Base-by-base conservation (phyloP, 2,797 vertebrate genomes). In the Sylvia borin region DNA sequence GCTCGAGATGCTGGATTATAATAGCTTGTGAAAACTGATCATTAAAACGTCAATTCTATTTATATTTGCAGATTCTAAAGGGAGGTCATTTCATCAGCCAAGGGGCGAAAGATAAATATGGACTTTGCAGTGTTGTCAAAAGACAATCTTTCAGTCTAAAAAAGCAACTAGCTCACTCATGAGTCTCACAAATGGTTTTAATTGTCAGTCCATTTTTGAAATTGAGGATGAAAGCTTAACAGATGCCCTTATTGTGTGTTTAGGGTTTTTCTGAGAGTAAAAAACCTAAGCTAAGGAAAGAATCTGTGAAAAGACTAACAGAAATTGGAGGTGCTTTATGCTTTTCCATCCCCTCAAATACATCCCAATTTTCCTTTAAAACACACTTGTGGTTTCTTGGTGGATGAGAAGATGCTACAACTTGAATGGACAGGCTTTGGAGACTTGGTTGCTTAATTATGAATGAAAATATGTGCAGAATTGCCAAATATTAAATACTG, bases 101-200 rank as follows among this genome's bases (percentile, higher is more conserved):
- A 54, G 45, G 71, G 86, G 43, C 60, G 74, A 64, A 92, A 94
- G 94, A 95, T 94, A 95, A 93, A 88, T 64, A 48, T 5, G 45
- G 87, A 92, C 83, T 87, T 89, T 89, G 74, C 78, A 73, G 47
- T 85, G 48, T 36, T 86, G 90, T 95, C 43, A 92, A 86, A 93
- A 93, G 73, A 92, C 60, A 95, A 66, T 82, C 47, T 93, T 95
- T 87, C 74, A 19, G 20, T 66, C 71, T 73, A 34, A 92, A 97
- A 95, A 84, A 76, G 67, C 55, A 85, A 61, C 60, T n/a, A 50
- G 60, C 74, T 95, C 36, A 17, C 64, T 82, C 71, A 13, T 31
- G 43, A 67, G 31, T 88, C 54, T 81, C 71, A 34, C 34, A 67
- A 92, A 88, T 61, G 11, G 54, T 73, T 94, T 85, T 74, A 85